Conservation (phyloP, 2,888 invertebrate genomes). For the Caenorhabditis angaria region DNA sequence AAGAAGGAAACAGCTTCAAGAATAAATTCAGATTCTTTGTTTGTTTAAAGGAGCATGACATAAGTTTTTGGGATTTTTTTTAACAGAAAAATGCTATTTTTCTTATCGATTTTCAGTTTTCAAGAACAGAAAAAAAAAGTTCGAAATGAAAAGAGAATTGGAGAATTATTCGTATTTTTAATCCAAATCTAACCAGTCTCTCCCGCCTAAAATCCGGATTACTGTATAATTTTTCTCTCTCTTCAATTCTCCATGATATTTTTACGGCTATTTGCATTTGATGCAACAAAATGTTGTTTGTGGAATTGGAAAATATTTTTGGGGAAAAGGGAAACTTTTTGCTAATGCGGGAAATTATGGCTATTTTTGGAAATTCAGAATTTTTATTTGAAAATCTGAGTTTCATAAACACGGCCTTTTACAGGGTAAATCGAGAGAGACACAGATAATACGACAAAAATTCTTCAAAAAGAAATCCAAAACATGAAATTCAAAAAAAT, state of each 20-base stretch:
- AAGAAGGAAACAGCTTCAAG: constrained; percentile 1
- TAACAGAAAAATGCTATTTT: too few relatives aligned
- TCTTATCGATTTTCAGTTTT: too few relatives aligned
- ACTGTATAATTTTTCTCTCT: constrained; percentile 1
- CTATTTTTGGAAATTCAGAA: too few relatives aligned
- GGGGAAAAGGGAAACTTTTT: too few relatives aligned
- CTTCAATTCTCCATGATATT: neutral
- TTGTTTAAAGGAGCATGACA: neutral
- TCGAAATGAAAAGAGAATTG: neutral
- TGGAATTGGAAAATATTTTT: neutral
- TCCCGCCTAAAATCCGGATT: neutral
- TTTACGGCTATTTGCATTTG: constrained; percentile 2
- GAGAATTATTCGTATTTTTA: neutral
- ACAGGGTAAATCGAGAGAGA: too few relatives aligned
- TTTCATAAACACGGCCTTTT: too few relatives aligned
- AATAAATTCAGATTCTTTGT: neutral
- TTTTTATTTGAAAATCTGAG: too few relatives aligned
- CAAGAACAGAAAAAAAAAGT: neutral
- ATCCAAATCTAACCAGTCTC: neutral
- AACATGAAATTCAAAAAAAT: too few relatives aligned
- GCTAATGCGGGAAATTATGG: too few relatives aligned
- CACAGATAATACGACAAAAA: too few relatives aligned
- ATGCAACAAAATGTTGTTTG: neutral
- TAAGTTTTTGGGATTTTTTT: too few relatives aligned
- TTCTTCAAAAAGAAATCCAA: too few relatives aligned